These are phyloP conservation scores for Sciurus carolinensis DNA, from an alignment of 2,797 vertebrate genomes.

Conservation along the genomic window DNA sequence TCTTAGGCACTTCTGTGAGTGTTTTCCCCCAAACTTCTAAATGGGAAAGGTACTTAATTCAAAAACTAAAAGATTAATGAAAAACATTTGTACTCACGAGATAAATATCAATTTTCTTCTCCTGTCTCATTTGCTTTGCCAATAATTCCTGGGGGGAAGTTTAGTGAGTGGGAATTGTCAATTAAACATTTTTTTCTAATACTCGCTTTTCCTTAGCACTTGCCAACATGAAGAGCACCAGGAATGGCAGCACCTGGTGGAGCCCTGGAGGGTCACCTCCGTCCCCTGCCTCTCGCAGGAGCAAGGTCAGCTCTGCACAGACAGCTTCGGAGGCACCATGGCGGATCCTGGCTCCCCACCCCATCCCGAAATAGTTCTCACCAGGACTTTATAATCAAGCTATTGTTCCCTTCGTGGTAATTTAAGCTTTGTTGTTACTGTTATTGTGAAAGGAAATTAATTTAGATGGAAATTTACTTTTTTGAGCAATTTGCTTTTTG, in stretches of 20 bases:
- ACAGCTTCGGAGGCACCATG: slow-evolving; percentile 71
- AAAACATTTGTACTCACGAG: neutral
- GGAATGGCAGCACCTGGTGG: neutral
- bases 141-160: neutral
- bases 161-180: neutral
- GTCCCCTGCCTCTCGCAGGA: slow-evolving; percentile 68
- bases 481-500: slow-evolving; percentile 69
- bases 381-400: slow-evolving; percentile 72
- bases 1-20: neutral
- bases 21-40: neutral
- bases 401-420: slow-evolving; percentile 66
- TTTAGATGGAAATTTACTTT: slow-evolving; percentile 72
- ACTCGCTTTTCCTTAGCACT: neutral
- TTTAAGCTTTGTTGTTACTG: slow-evolving; percentile 60
- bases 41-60: neutral
- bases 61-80: neutral
- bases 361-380: slow-evolving; percentile 80
- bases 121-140: neutral
- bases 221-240: neutral
- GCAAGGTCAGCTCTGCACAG: slow-evolving; percentile 78
- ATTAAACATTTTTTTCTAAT: neutral
- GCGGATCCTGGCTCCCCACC: slow-evolving; percentile 72
- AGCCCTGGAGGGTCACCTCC: neutral
- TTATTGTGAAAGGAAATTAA: slow-evolving; percentile 77
- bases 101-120: neutral